phyloP scores from a whole-genome alignment of 2,797 vertebrate genomes.

The Mycteria americana region DNA sequence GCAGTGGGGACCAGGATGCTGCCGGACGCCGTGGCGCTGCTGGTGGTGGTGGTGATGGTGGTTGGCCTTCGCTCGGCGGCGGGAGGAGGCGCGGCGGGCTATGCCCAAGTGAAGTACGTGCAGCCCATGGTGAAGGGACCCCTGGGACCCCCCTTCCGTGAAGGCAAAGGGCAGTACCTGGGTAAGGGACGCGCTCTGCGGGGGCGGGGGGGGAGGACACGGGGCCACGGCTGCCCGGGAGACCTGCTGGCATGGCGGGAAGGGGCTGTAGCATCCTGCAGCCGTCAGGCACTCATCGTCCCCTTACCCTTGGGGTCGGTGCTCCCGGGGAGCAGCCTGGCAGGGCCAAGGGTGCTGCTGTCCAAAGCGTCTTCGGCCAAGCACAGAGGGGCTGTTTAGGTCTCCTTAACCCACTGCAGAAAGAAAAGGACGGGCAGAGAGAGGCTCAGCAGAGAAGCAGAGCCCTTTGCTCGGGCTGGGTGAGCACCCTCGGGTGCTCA shows the following conservation, averaged over 20 bases:
- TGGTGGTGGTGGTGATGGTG: constrained; percentile 22
- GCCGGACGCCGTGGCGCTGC: constrained; percentile 5
- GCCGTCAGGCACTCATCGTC: background rate
- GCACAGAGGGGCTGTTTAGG: fast-evolving
- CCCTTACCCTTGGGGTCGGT: background rate
- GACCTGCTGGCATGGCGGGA: fast-evolving
- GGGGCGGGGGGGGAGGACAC: fast-evolving
- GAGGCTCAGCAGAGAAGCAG: background rate
- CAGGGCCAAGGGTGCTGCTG: fast-evolving
- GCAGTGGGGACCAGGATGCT: constrained; percentile 55
- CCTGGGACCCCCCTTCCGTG: constrained; percentile 93
- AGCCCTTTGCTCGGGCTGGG: background rate
- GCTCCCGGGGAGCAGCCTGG: background rate
- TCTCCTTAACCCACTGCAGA: background rate
- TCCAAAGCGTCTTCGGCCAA: background rate
- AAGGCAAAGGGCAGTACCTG: constrained; percentile 97
- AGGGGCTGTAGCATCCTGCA: fast-evolving
- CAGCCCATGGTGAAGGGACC: constrained; percentile 99
- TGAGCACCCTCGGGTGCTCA: background rate
- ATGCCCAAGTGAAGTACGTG: constrained; percentile 93
- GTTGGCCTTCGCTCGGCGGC: constrained; percentile 45
- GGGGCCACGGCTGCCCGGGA: background rate
- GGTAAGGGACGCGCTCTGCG: constrained; percentile 77
- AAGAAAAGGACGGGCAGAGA: background rate
- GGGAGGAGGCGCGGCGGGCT: constrained; percentile 81